phyloP scores from a whole-genome alignment of 2,797 vertebrate genomes.

The Spinibarbus caldwelli region DNA sequence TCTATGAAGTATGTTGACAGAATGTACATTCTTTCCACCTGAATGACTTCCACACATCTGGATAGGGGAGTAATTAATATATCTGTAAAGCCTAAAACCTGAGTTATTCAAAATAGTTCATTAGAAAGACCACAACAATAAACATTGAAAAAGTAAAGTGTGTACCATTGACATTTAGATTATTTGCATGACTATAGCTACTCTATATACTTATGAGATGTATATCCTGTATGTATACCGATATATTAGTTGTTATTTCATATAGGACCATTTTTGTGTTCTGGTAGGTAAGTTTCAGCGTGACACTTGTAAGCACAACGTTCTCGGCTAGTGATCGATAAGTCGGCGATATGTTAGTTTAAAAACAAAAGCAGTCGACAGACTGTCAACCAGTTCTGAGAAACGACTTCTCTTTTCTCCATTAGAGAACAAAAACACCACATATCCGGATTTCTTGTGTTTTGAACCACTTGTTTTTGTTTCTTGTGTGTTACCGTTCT shows the following conservation, averaged over 20 bases:
- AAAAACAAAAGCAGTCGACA: conserved; percentile 48
- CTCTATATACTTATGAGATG: conserved; percentile 76
- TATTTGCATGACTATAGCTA: conserved; percentile 80
- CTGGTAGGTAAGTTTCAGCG: conserved; percentile 17
- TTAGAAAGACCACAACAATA: conserved; percentile 81
- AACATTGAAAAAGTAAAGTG: conserved; percentile 77
- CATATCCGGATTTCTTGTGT: conserved; percentile 43
- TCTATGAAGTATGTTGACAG: conserved; percentile 44
- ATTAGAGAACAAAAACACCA: conserved; percentile 26
- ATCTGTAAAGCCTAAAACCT: conserved; percentile 81
- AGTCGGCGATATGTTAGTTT: conserved; percentile 57
- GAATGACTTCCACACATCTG: conserved; percentile 69
- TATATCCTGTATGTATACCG: conserved; percentile 64
- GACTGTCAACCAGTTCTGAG: conserved; percentile 23
- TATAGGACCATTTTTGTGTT: conserved; percentile 46
- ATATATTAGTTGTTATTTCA: conserved; percentile 70
- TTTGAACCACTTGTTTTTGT: conserved; percentile 46
- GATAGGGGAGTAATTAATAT: conserved; percentile 60
- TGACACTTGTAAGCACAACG: conserved; percentile 53
- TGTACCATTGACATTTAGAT: conserved; percentile 71
- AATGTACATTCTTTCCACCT: conserved; percentile 73
- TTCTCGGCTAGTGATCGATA: conserved; percentile 57
- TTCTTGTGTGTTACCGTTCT: conserved; percentile 6
- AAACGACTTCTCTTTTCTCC: conserved; percentile 51
- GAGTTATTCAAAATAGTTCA: conserved; percentile 80